A percentile compares a stretch with the other conserved stretches of the same genome.
Evolutionary conservation across 2,113 vertebrate genomes (phyloP).

Genomic region (Elanoides forficatus): DNA sequence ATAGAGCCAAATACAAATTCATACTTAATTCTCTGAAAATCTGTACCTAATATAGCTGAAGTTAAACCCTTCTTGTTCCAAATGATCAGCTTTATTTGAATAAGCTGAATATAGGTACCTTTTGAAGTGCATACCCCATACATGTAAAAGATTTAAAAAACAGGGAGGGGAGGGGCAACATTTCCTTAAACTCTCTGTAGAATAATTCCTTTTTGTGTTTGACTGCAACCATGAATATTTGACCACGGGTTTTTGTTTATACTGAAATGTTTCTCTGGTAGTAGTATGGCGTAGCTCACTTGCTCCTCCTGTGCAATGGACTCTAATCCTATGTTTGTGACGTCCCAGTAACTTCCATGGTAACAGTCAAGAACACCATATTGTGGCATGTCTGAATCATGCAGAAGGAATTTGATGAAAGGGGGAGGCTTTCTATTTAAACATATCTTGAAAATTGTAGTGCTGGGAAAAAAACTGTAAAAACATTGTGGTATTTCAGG

Average conservation of each 20-base stretch:
- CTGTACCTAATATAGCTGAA: conserved; percentile 22
- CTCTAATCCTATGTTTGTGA: conserved; percentile 28
- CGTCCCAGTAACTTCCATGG: conserved; percentile 45
- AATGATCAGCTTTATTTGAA: not conserved
- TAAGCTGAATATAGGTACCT: not conserved
- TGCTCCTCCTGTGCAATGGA: not conserved
- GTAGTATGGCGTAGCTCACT: not conserved
- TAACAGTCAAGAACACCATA: conserved; percentile 46
- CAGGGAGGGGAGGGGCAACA: fast-evolving
- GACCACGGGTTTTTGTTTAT: not conserved
- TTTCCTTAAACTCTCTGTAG: not conserved
- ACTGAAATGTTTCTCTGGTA: not conserved
- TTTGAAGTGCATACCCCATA: not conserved
- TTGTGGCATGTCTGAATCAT: conserved; percentile 56
- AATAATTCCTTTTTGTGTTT: not conserved
- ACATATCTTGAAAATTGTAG: conserved; percentile 14
- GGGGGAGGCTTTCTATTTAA: conserved; percentile 53
- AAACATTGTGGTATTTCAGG: not conserved
- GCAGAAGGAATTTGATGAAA: conserved; percentile 49
- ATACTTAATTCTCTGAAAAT: conserved; percentile 42
- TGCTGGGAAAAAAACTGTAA: not conserved
- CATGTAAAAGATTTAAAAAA: not conserved
- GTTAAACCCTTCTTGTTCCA: conserved; percentile 11
- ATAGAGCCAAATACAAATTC: conserved; percentile 7
- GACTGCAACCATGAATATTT: not conserved